Percentiles rank a stretch among this genome's conserved stretches.
Conservation (phyloP, 1,140 invertebrate species). For the Drosophila varians region DNA sequence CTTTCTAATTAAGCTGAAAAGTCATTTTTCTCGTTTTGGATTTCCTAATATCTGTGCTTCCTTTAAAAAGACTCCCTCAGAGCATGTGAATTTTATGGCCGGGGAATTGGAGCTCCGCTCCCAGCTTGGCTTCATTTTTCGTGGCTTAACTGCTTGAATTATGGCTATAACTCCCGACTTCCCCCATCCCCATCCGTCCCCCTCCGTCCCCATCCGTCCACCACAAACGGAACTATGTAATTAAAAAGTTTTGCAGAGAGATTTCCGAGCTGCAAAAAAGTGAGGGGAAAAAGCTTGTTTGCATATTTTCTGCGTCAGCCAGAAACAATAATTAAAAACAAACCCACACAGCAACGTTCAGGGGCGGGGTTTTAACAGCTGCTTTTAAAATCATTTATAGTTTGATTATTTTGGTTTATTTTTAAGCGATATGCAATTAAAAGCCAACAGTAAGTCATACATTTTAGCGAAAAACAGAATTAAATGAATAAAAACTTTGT, state of each 20-base stretch:
- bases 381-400: constrained; percentile 43
- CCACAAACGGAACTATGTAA: constrained; percentile 55
- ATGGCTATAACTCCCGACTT: constrained; percentile 9
- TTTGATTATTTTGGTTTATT: constrained; percentile 25
- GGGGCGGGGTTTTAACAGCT: constrained; percentile 5
- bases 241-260: constrained; percentile 66
- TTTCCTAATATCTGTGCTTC: not conserved
- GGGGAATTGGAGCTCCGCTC: constrained; percentile 5
- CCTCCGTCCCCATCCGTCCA: not conserved
- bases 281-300: constrained; percentile 26
- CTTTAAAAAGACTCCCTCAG: not conserved
- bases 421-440: not conserved
- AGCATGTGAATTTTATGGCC: constrained; percentile 14
- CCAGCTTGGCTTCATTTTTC: not conserved
- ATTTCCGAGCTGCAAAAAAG: constrained; percentile 19
- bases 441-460: not conserved
- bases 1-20: constrained; percentile 35
- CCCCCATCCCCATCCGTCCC: not conserved
- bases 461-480: too few relatives aligned
- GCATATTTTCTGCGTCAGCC: constrained; percentile 48
- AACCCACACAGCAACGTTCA: constrained; percentile 19
- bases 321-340: constrained; percentile 54
- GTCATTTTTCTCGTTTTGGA: constrained; percentile 1
- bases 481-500: not conserved
- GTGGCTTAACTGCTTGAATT: constrained; percentile 15